Evolutionary conservation across 1,140 invertebrate species (phyloP).

Genomic region (Berghia stephanieae): DNA sequence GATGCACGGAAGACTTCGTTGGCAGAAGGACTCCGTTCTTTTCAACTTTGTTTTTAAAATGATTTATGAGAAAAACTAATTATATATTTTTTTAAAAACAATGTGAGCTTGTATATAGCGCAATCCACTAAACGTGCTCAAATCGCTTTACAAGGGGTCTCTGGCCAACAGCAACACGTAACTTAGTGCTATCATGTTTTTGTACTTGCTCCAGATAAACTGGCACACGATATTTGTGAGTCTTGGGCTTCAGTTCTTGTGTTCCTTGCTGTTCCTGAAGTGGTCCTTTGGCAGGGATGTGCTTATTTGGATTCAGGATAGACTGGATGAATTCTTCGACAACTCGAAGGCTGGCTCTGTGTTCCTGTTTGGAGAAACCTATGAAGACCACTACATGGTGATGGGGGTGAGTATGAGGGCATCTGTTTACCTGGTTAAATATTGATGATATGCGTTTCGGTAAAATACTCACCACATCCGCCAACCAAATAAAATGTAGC

Average conservation of each 20-base stretch:
- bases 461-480: no score
- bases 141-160: background rate
- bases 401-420: constrained; percentile 49
- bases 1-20: no score
- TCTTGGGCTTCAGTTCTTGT: constrained; percentile 82
- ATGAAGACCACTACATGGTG: constrained; percentile 51
- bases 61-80: background rate
- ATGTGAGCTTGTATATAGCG: background rate
- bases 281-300: constrained; percentile 80
- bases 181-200: background rate
- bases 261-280: constrained; percentile 85
- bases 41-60: no score
- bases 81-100: background rate
- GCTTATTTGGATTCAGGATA: constrained; percentile 80
- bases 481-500: no score
- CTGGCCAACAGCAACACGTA: background rate
- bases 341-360: constrained; percentile 80
- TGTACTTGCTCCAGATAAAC: constrained; percentile 48
- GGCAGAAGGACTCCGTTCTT: no score
- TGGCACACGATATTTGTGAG: constrained; percentile 72
- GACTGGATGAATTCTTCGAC: constrained; percentile 77
- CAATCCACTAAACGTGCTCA: no score
- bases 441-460: no score
- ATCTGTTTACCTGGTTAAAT: no score
- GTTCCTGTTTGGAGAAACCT: constrained; percentile 84